A percentile compares a stretch with the other conserved stretches of the same genome.
Conservation (phyloP, 2,113 vertebrate species). For the Phoenicopterus ruber region DNA sequence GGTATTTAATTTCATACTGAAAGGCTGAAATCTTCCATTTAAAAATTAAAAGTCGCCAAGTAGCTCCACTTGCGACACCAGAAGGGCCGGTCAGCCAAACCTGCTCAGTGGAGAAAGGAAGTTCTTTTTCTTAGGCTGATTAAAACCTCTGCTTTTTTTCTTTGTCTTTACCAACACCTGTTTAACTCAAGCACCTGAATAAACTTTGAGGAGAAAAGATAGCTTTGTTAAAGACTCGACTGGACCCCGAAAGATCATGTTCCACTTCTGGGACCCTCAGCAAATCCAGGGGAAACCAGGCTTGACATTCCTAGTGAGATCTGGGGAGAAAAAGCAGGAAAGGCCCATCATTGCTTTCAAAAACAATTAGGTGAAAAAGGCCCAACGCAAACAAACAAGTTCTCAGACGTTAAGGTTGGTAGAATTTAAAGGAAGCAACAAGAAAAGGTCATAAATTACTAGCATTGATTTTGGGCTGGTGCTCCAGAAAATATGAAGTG, state of each 20-base stretch:
- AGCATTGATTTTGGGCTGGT: neutral
- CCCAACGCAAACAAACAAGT: neutral
- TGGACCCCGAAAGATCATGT: neutral
- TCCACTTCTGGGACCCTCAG: neutral
- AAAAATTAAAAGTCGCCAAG: neutral
- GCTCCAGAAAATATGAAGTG: neutral
- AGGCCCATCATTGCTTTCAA: neutral
- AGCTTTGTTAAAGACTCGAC: neutral
- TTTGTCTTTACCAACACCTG: conserved; percentile 26
- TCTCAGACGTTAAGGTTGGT: neutral
- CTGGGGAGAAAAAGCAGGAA: conserved; percentile 2
- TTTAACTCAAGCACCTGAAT: conserved; percentile 25
- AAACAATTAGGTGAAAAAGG: neutral
- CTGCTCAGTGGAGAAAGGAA: neutral
- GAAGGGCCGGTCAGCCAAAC: neutral
- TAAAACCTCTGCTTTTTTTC: neutral
- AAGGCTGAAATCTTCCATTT: neutral
- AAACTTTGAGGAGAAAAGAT: conserved; percentile 7
- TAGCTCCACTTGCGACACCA: neutral
- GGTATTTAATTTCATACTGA: neutral
- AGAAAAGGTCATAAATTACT: neutral
- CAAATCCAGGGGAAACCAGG: neutral
- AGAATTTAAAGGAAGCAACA: neutral
- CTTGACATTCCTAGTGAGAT: neutral
- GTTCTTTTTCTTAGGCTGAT: conserved; percentile 4